phyloP scores from a whole-genome alignment of 2,113 vertebrate species.

The Collichthys lucidus region DNA sequence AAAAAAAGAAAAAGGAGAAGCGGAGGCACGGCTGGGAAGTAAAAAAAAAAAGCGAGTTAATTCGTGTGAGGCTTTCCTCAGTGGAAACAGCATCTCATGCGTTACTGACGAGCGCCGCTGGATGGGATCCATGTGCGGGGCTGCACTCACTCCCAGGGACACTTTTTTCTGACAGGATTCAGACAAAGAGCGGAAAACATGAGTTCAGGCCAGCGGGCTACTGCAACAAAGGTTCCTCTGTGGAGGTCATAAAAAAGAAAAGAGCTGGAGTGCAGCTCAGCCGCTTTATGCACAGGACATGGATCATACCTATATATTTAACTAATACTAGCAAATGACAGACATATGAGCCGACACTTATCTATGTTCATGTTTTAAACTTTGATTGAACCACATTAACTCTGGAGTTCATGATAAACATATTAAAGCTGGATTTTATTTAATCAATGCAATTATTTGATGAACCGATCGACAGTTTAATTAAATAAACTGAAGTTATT shows the following conservation, averaged over 20 bases:
- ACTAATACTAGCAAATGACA: not conserved
- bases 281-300: constrained; percentile 43
- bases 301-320: constrained; percentile 18
- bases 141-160: constrained; percentile 61
- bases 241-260: constrained; percentile 49
- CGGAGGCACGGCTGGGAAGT: constrained; percentile 63
- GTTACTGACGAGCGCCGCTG: constrained; percentile 59
- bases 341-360: no score
- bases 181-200: constrained; percentile 76
- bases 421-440: not conserved
- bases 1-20: constrained; percentile 30
- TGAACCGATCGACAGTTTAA: not conserved
- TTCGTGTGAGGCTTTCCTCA: constrained; percentile 71
- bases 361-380: no score
- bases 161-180: constrained; percentile 57
- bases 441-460: not conserved
- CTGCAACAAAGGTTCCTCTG: constrained; percentile 78
- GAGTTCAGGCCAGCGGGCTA: constrained; percentile 47
- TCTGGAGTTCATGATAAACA: not conserved
- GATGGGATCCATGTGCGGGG: constrained; percentile 59
- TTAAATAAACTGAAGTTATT: not conserved
- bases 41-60: constrained; percentile 22
- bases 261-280: constrained; percentile 8
- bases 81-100: constrained; percentile 78
- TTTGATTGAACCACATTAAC: not conserved